Base-by-base conservation (phyloP, 2,888 invertebrate genomes). In the Agonum fuliginosum region DNA sequence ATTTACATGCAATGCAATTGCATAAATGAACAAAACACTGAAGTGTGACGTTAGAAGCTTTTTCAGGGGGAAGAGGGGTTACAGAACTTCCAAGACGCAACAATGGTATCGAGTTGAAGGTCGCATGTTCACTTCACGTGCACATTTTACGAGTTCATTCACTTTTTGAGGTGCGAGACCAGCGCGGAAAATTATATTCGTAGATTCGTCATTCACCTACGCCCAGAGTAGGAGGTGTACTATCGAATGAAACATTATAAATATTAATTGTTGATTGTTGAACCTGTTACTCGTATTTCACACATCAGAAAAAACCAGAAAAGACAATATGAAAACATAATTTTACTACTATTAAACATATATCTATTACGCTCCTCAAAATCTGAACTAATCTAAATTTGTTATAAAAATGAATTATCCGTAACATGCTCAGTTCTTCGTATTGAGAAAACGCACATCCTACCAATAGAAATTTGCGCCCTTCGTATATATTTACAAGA, bases 121-220 rank as follows among this genome's bases (percentile, higher is more conserved):
- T 22, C 69, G 46, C 24, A 4, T 22, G 69, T 46, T 62, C 14
- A 17, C 22, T 69, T 43, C 69, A 24, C 69, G 58, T 62, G 46
- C 69, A 41, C 69, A 69, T 46, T 46, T 43, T 43, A 37, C 69
- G 69, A 69, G 69, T 69, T 69, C 69, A 69, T 69, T 69, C 43
- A 69, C 69, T 43, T 46, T 62, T 27, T 62, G 17, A 62, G 58
- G 30, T 17, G 58, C 48, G 48, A 48, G 48, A 17, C 48, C 10
- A 10, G 17, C 20, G 48, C 58, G 58, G 58, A 62, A 62, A 62
- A 62, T 62, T 62, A 62, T 62, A 62, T 62, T 62, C 58, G 58
- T 62, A 30, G 58, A 62, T 62, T 62, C 30, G 58, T 27, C 58
- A 62, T 62, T 62, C 58, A 17, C 17, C 58, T 62, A 62, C 34